Conservation (phyloP, 1,140 invertebrate species). For the Drosophila trapezifrons region DNA sequence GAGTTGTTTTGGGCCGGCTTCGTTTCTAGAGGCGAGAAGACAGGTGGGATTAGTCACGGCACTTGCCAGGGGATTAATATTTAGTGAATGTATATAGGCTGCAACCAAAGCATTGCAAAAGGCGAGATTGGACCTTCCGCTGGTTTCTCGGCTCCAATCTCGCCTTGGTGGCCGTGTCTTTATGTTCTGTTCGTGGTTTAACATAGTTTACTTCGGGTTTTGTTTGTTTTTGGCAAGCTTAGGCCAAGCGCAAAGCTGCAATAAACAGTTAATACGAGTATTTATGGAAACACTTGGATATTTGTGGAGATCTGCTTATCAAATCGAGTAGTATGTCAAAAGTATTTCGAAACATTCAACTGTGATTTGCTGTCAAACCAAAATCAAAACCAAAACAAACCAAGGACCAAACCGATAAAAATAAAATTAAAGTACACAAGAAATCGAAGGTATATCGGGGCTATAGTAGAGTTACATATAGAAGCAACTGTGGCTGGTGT, state of each 20-base stretch:
- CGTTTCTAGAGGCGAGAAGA: conserved; percentile 88
- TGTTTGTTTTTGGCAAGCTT: conserved; percentile 50
- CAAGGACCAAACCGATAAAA: conserved; percentile 22
- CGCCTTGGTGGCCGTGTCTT: conserved; percentile 25
- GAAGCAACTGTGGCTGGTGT: conserved; percentile 10
- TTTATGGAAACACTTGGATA: conserved; percentile 35
- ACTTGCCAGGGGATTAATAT: background rate
- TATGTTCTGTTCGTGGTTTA: conserved; percentile 46
- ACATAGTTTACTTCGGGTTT: conserved; percentile 23
- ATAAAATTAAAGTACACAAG: conserved; percentile 6
- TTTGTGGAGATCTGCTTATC: conserved; percentile 32
- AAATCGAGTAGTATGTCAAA: conserved; percentile 50
- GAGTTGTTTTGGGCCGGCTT: conserved; percentile 90
- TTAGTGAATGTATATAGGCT: conserved; percentile 29
- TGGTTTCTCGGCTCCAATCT: conserved; percentile 19
- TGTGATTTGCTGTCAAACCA: conserved; percentile 71
- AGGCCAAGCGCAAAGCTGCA: conserved; percentile 71
- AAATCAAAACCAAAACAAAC: conserved; percentile 42
- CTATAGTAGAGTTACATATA: conserved; percentile 3
- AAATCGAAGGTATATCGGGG: conserved; percentile 10
- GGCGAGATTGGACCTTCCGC: conserved; percentile 25
- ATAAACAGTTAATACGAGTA: conserved; percentile 53
- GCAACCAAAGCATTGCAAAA: conserved; percentile 73
- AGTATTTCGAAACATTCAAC: conserved; percentile 70
- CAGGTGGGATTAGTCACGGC: conserved; percentile 3